These are phyloP conservation scores for Lophotis ruficrista DNA, from an alignment of 2,113 vertebrate genomes.

Conservation along the genomic window DNA sequence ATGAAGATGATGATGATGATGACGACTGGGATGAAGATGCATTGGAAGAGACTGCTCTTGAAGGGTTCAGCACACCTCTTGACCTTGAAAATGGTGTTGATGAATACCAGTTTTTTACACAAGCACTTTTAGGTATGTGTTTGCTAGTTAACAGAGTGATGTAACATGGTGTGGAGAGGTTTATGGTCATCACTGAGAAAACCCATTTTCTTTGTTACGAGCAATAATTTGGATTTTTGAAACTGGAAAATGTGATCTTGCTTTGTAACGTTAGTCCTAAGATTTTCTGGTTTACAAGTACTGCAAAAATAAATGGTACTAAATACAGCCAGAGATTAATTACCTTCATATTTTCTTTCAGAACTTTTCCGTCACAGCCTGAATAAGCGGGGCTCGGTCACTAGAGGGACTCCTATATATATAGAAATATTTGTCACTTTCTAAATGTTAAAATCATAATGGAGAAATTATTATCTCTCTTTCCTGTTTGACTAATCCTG, in stretches of 20 bases:
- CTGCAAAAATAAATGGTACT: not conserved
- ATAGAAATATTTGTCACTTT: not conserved
- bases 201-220: not conserved
- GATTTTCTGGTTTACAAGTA: not conserved
- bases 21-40: slow-evolving; percentile 96
- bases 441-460: not conserved
- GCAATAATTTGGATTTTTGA: not conserved
- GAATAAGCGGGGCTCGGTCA: not conserved
- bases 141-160: not conserved
- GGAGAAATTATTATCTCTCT: not conserved
- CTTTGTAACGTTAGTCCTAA: not conserved
- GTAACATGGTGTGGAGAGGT: not conserved
- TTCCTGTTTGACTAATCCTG: not conserved
- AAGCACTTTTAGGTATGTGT: slow-evolving; percentile 86
- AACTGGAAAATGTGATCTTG: not conserved
- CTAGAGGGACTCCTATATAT: not conserved
- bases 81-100: slow-evolving; percentile 93
- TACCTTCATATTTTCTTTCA: not conserved
- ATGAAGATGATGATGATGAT: slow-evolving; percentile 86
- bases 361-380: not conserved
- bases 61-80: slow-evolving; percentile 93
- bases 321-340: not conserved
- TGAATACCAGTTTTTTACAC: slow-evolving; percentile 94
- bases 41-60: slow-evolving; percentile 91
- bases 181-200: not conserved